phyloP scores from a whole-genome alignment of 2,888 invertebrate species.

The Eristalinus aeneus region DNA sequence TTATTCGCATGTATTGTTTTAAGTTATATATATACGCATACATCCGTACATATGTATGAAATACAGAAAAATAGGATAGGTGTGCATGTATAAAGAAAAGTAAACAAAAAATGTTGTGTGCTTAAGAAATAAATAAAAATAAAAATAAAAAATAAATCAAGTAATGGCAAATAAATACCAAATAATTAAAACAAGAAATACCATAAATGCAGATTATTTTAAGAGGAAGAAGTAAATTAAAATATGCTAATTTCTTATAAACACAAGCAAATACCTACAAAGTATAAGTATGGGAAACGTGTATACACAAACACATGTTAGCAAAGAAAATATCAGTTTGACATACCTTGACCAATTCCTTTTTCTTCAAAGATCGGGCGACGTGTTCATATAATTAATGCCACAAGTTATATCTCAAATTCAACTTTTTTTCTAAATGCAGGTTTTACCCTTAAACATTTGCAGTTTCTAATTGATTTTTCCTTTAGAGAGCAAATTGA shows the following conservation, averaged over 20 bases:
- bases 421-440: conserved; percentile 35
- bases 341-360: conserved; percentile 62
- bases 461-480: conserved; percentile 13
- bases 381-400: conserved; percentile 51
- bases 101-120: neutral
- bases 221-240: neutral
- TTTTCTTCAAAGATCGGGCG: conserved; percentile 50
- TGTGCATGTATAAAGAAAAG: neutral
- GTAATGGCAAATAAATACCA: neutral
- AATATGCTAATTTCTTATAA: neutral
- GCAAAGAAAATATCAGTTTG: neutral
- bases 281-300: neutral
- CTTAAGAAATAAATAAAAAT: too few species aligned
- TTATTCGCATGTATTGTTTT: neutral
- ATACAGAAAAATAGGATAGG: neutral
- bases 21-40: neutral
- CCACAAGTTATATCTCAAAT: conserved; percentile 31
- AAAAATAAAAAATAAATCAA: neutral
- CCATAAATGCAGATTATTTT: neutral
- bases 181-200: neutral
- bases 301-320: neutral
- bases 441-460: conserved; percentile 5
- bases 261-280: neutral
- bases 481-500: conserved; percentile 24
- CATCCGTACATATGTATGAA: neutral